Conservation (phyloP, 2,113 vertebrate species). For the Clarias batrachus region DNA sequence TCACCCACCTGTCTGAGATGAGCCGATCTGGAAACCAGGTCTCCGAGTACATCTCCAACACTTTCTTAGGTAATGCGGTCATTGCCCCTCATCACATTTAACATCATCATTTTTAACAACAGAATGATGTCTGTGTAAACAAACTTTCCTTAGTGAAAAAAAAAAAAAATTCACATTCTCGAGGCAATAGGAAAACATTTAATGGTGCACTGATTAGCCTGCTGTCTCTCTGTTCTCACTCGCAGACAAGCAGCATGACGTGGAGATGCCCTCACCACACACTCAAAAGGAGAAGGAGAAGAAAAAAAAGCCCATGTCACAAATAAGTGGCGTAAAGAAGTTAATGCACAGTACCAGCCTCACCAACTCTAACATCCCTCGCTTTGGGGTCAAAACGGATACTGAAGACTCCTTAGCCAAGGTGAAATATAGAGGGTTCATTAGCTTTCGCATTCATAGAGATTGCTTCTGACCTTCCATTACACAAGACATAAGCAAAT, state of each 20-base stretch:
- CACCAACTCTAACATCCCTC: constrained; percentile 83
- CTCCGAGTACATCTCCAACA: constrained; percentile 79
- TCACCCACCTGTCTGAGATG: constrained; percentile 79
- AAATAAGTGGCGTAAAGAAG: constrained; percentile 86
- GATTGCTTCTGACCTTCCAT: constrained; percentile 3
- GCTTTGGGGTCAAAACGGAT: constrained; percentile 85
- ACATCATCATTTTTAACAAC: too few relatives aligned
- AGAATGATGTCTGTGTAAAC: background rate
- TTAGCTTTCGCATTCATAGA: constrained; percentile 5
- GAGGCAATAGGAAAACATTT: background rate
- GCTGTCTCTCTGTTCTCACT: constrained; percentile 11
- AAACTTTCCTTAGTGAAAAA: background rate
- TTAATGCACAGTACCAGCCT: constrained; percentile 83
- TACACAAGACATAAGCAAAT: background rate
- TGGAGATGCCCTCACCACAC: constrained; percentile 80
- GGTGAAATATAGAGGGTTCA: constrained; percentile 58
- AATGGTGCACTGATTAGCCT: constrained; percentile 3
- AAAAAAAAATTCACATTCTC: background rate
- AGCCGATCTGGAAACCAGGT: constrained; percentile 83
- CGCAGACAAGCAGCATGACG: constrained; percentile 85
- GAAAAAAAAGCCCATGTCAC: constrained; percentile 84
- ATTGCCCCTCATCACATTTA: background rate
- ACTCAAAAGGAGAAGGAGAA: constrained; percentile 85
- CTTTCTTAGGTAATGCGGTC: constrained; percentile 72
- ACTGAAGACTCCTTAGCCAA: constrained; percentile 83